A percentile compares a stretch with the other conserved stretches of the same genome.
Evolutionary conservation across 1,140 invertebrate species (phyloP).

Genomic region (Tyrophagus putrescentiae): DNA sequence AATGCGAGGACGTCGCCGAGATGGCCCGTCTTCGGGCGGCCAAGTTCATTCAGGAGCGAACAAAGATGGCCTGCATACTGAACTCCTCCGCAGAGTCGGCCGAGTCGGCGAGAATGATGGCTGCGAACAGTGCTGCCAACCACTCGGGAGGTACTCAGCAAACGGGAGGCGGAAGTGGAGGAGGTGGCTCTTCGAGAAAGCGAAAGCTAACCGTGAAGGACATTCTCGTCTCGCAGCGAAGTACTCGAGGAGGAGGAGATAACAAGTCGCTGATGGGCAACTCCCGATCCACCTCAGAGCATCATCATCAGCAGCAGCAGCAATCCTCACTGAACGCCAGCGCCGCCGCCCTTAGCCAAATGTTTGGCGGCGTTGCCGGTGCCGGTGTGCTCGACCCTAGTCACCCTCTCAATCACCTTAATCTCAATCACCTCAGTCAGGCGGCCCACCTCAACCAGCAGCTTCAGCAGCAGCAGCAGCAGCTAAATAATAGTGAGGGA

Average conservation of each 20-base stretch:
- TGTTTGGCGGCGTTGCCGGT: background rate
- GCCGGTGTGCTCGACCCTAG: no score
- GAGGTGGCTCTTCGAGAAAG: slow-evolving; percentile 6
- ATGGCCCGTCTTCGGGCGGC: background rate
- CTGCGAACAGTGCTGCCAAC: no score
- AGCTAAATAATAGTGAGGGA: no score
- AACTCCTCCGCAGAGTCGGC: background rate
- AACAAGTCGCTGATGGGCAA: background rate
- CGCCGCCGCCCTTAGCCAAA: background rate
- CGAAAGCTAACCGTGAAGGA: slow-evolving; percentile 12
- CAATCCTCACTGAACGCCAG: background rate
- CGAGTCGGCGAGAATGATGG: no score
- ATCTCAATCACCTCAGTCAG: background rate
- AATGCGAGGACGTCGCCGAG: slow-evolving; percentile 1
- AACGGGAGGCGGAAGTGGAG: no score
- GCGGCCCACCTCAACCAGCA: background rate
- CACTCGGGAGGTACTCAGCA: no score
- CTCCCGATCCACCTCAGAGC: background rate
- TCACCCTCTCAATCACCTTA: background rate
- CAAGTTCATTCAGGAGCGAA: slow-evolving; percentile 13
- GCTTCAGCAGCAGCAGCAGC: slow-evolving; percentile 3
- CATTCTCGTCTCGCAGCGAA: slow-evolving; percentile 13
- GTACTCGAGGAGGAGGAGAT: background rate
- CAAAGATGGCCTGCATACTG: slow-evolving; percentile 1
- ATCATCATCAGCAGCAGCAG: no score